Percentiles rank a stretch among this genome's conserved stretches.
phyloP scores from a whole-genome alignment of 2,797 vertebrate species.

The Sebastes kiyomatsui region DNA sequence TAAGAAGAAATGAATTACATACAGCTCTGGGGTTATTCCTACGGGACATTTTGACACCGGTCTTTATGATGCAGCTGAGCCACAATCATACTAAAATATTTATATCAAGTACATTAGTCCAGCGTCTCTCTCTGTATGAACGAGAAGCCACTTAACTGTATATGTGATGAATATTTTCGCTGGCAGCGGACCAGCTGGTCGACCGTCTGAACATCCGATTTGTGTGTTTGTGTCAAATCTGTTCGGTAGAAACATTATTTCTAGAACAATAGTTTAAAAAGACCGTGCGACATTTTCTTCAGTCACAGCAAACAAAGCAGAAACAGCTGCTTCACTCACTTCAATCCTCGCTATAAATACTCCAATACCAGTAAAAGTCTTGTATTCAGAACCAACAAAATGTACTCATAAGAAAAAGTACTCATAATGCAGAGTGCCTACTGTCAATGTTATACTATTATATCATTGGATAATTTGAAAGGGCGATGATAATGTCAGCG shows the following conservation, averaged over 20 bases:
- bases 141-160: neutral
- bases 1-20: neutral
- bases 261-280: neutral
- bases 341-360: neutral
- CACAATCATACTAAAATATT: constrained; percentile 44
- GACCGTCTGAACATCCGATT: neutral
- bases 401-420: neutral
- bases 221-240: neutral
- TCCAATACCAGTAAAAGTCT: neutral
- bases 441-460: too few species aligned
- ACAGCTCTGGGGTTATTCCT: neutral
- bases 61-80: constrained; percentile 6
- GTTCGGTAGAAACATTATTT: neutral
- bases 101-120: constrained; percentile 32
- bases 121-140: neutral
- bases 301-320: neutral
- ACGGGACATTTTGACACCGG: neutral
- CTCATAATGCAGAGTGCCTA: neutral
- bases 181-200: constrained; percentile 44
- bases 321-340: constrained; percentile 8
- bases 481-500: neutral
- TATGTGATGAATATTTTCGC: constrained; percentile 24
- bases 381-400: neutral
- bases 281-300: neutral
- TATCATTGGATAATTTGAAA: neutral